Percentiles rank a stretch among this genome's conserved stretches.
Conservation (phyloP, 2,797 vertebrate genomes). For the Myotis vivesi region DNA sequence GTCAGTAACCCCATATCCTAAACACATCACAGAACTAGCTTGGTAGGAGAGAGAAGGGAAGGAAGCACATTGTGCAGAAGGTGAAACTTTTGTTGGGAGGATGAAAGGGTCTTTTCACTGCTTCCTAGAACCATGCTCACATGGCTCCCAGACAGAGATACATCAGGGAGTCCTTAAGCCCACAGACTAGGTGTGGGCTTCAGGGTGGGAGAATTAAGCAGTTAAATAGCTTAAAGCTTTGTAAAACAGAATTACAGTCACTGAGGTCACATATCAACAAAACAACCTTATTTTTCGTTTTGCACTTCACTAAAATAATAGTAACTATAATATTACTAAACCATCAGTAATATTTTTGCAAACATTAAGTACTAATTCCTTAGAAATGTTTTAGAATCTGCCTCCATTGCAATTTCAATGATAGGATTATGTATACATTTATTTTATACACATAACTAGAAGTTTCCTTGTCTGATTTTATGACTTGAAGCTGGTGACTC, state of each 20-base stretch:
- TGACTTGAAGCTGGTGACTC: background rate
- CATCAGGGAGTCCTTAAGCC: background rate
- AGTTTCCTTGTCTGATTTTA: background rate
- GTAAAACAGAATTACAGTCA: background rate
- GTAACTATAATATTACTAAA: background rate
- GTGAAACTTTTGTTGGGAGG: background rate
- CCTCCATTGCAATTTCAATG: background rate
- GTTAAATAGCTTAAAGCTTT: background rate
- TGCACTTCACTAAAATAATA: background rate
- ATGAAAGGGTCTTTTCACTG: background rate
- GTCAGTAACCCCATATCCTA: background rate
- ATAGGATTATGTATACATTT: background rate
- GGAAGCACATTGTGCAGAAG: background rate
- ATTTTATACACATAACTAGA: background rate
- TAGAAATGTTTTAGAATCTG: background rate
- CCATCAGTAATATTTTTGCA: background rate
- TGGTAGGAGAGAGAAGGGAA: background rate
- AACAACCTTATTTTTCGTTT: background rate
- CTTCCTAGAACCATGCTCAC: background rate
- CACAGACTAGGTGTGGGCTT: too few relatives aligned
- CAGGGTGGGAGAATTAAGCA: background rate
- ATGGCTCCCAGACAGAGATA: fast-evolving
- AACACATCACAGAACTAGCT: background rate
- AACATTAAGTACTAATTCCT: background rate
- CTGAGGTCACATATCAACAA: background rate